Percentiles rank a stretch among this genome's conserved stretches.
Evolutionary conservation across 1,140 invertebrate genomes (phyloP).

Genomic region (Brachionus angularis): DNA sequence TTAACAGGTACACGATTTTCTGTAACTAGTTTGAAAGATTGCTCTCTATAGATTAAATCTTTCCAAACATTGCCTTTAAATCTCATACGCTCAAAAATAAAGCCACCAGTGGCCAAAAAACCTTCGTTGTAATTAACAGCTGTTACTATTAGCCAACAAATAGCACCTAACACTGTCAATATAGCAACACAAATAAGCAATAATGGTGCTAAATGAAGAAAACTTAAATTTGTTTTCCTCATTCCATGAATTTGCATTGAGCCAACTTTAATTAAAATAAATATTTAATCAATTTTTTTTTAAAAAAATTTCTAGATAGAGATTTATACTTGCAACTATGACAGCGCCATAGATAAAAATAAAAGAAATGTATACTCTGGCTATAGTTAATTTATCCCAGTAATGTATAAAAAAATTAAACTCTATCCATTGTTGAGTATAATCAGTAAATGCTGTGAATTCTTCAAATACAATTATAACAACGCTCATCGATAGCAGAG

Average conservation of each 20-base stretch:
- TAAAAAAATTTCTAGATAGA: not conserved
- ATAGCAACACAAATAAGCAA: conserved; percentile 14
- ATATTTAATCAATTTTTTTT: not conserved
- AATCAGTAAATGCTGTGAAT: conserved; percentile 37
- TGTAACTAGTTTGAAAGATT: conserved; percentile 33
- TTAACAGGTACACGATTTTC: conserved; percentile 12
- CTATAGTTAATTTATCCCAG: conserved; percentile 43
- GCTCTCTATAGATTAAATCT: conserved; percentile 41
- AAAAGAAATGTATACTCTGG: conserved; percentile 23
- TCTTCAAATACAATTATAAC: conserved; percentile 40
- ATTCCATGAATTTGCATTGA: conserved; percentile 35
- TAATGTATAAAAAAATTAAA: conserved; percentile 44
- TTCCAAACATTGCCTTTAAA: conserved; percentile 44
- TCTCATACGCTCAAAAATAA: conserved; percentile 38
- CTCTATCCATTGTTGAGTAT: conserved; percentile 43
- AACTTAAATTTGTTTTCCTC: conserved; percentile 19
- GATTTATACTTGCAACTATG: conserved; percentile 1
- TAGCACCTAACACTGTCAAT: conserved; percentile 31
- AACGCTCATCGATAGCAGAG: conserved; percentile 13
- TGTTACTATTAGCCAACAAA: conserved; percentile 40
- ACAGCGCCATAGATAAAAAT: conserved; percentile 40
- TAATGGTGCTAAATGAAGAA: conserved; percentile 24
- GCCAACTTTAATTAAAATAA: conserved; percentile 1
- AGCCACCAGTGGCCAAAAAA: conserved; percentile 34
- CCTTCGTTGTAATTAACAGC: conserved; percentile 41